Base-by-base conservation (phyloP, 2,113 vertebrate species). In the Sinocyclocheilus rhinocerous region DNA sequence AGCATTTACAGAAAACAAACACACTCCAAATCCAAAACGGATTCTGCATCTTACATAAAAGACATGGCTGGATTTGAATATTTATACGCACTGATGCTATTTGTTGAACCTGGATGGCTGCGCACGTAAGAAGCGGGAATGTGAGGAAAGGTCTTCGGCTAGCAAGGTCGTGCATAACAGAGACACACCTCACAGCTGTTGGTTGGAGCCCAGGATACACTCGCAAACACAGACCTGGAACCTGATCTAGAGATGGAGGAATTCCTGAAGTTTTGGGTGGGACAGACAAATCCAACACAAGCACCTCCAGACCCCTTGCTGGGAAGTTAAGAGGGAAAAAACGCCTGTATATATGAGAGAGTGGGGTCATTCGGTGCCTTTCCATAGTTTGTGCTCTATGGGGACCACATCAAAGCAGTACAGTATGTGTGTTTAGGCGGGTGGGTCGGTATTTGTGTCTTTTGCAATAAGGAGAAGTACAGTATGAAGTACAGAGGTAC, bases 221-320 rank as follows among this genome's bases (percentile, higher is more conserved):
- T 86, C 39, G 16, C 59, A 86, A 81, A 87, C 73, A 87, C 59
- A 72, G 76, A 86, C 76, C 48, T 67, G 45, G 70, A 85, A 78
- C 80, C 52, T 86, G 52, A 86, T 91, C 84, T 63, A 55, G 63
- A 87, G 79, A 88, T 39, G 26, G 79, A 84, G 78, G 42, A 65
- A 89, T 87, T 91, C 82, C 67, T 83, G 55, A 65, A 83, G 67
- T 85, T 88, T 83, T 86, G 83, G 57, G 57, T 82, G 63, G 63
- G 65, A 81, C 42, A 15, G 45, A 80, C 57, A 55, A 42, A 65
- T 89, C 87, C 90, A 91, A 90, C 82, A 90, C 78, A 89, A 91
- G 73, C 88, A 90, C 22, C 76, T 59, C 69, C 39, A 67, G 86
- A 69, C 86, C 67, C 85, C 48, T 87, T 87, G 73, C 77, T 12